Percentiles rank a stretch among this genome's conserved stretches.
phyloP scores from a whole-genome alignment of 2,113 vertebrate species.

The Delphinus delphis region DNA sequence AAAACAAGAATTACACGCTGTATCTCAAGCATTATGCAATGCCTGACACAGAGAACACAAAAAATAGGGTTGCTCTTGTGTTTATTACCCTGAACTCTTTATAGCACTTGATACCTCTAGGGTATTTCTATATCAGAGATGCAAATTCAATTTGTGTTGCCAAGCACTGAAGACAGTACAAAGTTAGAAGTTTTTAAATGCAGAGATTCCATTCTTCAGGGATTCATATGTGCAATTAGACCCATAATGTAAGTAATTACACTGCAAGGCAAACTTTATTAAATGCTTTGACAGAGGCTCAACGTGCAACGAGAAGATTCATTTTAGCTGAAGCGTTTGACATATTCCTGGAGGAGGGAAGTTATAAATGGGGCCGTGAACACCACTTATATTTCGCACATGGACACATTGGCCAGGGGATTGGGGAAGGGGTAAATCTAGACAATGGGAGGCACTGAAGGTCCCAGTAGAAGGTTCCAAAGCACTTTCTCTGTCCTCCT shows the following conservation, averaged over 20 bases:
- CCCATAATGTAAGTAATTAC: neutral
- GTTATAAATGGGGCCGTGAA: neutral
- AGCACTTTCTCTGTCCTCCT: neutral
- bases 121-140: neutral
- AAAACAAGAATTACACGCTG: neutral
- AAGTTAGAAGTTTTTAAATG: neutral
- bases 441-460: neutral
- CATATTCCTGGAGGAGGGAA: neutral
- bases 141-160: neutral
- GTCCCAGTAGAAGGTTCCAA: neutral
- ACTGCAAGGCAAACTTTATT: neutral
- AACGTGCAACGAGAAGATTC: neutral
- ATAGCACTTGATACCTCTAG: neutral
- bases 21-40: neutral
- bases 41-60: neutral
- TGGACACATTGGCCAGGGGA: neutral
- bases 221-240: constrained; percentile 1
- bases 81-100: neutral
- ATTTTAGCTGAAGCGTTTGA: neutral
- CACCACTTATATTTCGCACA: neutral
- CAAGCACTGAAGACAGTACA: neutral
- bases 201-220: neutral
- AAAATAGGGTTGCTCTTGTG: neutral
- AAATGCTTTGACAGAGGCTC: constrained; percentile 11
- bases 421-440: neutral